Evolutionary conservation across 1,140 invertebrate genomes (phyloP).

Genomic region (Delia radicum): DNA sequence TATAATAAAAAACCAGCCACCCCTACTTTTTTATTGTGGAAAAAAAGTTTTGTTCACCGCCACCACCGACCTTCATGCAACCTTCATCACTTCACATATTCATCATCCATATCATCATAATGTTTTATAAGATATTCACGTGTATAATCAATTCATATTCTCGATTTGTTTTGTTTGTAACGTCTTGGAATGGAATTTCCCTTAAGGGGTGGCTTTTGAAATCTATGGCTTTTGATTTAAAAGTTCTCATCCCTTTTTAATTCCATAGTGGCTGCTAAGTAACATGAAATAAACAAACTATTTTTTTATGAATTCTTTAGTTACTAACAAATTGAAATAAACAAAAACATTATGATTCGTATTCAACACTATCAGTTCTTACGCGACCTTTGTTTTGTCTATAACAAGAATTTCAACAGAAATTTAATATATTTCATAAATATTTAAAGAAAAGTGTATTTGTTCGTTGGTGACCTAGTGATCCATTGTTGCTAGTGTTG

Average conservation of each 20-base stretch:
- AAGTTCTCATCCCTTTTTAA: background rate
- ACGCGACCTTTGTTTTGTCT: background rate
- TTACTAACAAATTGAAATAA: background rate
- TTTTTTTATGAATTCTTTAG: background rate
- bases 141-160: constrained; percentile 32
- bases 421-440: background rate
- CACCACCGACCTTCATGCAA: constrained; percentile 48
- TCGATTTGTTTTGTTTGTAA: constrained; percentile 34
- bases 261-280: constrained; percentile 27
- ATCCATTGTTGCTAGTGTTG: no score
- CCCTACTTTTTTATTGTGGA: background rate
- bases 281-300: constrained; percentile 30
- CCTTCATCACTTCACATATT: constrained; percentile 39
- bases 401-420: background rate
- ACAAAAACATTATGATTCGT: background rate
- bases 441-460: background rate
- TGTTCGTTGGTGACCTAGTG: background rate
- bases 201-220: background rate
- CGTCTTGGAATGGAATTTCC: background rate
- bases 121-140: constrained; percentile 25
- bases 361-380: background rate
- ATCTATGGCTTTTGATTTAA: background rate
- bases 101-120: constrained; percentile 23
- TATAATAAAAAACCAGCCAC: no score
- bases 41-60: background rate